A percentile compares a stretch with the other conserved stretches of the same genome.
These are phyloP conservation scores for Anisognathus igniventris DNA, from an alignment of 2,797 vertebrate species.

Conservation along the genomic window DNA sequence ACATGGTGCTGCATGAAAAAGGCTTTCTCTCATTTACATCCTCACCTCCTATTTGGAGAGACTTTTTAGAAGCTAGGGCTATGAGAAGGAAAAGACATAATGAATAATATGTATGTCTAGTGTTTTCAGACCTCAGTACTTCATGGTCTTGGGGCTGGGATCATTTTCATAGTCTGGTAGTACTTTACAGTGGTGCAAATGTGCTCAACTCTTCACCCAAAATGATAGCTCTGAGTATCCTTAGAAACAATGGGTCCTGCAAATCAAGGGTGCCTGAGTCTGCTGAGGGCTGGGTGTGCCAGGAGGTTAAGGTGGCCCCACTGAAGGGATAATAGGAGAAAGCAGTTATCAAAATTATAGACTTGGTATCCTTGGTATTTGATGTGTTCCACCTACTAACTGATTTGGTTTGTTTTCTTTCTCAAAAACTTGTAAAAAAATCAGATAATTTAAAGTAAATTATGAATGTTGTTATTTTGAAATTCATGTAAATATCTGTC, in stretches of 20 bases:
- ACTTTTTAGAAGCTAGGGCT: not conserved
- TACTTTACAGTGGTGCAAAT: not conserved
- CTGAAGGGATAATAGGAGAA: not conserved
- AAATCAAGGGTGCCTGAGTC: not conserved
- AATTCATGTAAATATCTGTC: not conserved
- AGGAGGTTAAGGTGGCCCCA: not conserved
- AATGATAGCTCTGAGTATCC: not conserved
- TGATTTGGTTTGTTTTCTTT: not conserved
- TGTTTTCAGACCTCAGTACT: not conserved
- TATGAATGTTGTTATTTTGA: not conserved
- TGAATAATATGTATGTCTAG: not conserved
- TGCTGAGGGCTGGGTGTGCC: not conserved
- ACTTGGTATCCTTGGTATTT: not conserved
- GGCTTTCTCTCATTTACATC: not conserved
- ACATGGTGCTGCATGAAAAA: not conserved
- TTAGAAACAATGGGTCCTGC: not conserved
- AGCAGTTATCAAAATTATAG: not conserved
- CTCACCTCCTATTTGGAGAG: conserved; percentile 4
- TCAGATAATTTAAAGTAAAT: not conserved
- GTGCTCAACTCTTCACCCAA: not conserved
- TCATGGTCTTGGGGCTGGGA: not conserved
- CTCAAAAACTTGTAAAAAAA: not conserved
- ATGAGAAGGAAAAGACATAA: not conserved
- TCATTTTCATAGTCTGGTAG: not conserved
- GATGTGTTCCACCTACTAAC: not conserved